Evolutionary conservation across 1,140 invertebrate species (phyloP).

Genomic region (Tribolium madens): DNA sequence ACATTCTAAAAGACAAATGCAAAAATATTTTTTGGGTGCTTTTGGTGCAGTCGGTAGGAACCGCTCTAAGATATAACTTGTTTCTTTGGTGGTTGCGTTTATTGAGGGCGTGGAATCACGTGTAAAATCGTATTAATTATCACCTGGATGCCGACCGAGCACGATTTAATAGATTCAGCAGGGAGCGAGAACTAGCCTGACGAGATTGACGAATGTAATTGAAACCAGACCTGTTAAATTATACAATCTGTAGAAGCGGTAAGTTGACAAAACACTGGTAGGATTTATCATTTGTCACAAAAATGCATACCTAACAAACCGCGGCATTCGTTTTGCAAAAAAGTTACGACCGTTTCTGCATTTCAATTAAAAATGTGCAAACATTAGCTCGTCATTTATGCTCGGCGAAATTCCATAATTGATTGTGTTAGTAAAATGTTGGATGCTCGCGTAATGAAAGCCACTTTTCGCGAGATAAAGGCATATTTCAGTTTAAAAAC

Average conservation of each 20-base stretch:
- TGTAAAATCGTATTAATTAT: conserved; percentile 42
- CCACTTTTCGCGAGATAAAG: conserved; percentile 18
- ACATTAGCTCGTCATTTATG: conserved; percentile 60
- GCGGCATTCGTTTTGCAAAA: conserved; percentile 52
- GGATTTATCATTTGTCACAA: conserved; percentile 62
- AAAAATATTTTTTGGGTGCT: too few relatives aligned
- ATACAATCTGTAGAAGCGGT: conserved; percentile 50
- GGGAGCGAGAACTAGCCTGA: conserved; percentile 43
- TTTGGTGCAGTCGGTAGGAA: neutral
- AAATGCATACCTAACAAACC: conserved; percentile 64
- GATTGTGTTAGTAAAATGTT: conserved; percentile 48
- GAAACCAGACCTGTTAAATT: conserved; percentile 56
- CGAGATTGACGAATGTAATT: conserved; percentile 56
- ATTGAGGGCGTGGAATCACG: conserved; percentile 17
- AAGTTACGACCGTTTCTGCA: conserved; percentile 58
- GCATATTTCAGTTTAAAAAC: conserved; percentile 39
- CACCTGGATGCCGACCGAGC: conserved; percentile 36
- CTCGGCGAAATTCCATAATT: conserved; percentile 49
- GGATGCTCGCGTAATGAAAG: conserved; percentile 14
- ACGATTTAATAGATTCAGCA: conserved; percentile 43
- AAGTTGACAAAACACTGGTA: conserved; percentile 58
- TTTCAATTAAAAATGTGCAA: conserved; percentile 62
- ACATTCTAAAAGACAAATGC: too few relatives aligned
- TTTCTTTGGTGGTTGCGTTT: neutral
- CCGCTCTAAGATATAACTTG: neutral